Evolutionary conservation across 2,888 invertebrate species (phyloP).

Genomic region (Trilocha varians): DNA sequence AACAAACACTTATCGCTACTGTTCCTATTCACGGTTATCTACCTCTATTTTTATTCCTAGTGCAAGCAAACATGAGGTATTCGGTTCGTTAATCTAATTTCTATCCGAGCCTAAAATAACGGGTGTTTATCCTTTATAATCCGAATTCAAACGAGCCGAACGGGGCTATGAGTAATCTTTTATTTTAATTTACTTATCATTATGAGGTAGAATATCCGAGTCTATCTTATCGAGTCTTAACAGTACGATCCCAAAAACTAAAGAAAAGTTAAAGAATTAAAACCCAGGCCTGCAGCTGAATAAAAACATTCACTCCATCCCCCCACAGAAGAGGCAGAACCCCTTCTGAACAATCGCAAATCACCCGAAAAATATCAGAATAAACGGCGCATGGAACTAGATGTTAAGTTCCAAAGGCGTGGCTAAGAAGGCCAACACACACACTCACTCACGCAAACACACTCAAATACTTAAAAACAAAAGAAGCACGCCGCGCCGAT

Average conservation of each 20-base stretch:
- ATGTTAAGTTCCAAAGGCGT: not conserved
- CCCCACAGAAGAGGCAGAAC: not conserved
- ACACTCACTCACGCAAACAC: no score
- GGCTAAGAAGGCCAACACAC: no score
- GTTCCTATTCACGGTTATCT: not conserved
- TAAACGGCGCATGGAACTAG: not conserved
- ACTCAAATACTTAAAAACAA: no score
- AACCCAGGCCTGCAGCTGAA: not conserved
- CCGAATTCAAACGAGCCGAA: not conserved
- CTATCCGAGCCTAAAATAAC: not conserved
- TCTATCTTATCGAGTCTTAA: not conserved
- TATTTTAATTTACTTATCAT: not conserved
- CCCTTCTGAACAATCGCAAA: not conserved
- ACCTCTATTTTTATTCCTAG: not conserved
- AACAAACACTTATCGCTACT: not conserved
- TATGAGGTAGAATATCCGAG: not conserved
- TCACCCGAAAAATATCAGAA: not conserved
- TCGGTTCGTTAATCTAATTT: not conserved
- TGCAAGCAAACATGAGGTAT: not conserved
- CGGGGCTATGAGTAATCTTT: not conserved
- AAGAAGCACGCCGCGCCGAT: no score
- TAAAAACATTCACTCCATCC: not conserved
- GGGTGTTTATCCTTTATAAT: not conserved
- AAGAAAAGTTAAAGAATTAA: not conserved
- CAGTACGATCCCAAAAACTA: not conserved